Conservation (phyloP, 2,113 vertebrate genomes). For the Accipiter cooperii region DNA sequence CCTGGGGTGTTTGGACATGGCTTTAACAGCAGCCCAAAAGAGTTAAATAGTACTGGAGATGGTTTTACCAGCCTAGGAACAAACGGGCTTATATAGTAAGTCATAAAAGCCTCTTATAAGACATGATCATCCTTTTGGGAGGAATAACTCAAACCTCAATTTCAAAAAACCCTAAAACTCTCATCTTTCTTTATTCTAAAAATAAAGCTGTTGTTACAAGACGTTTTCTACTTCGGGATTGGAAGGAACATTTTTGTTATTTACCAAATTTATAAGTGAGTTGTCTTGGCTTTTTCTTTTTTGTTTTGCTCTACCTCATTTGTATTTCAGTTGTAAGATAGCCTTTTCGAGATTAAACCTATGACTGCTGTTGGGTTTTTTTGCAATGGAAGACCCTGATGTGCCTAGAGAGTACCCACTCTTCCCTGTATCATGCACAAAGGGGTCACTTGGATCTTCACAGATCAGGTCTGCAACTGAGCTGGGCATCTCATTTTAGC, state of each 20-base stretch:
- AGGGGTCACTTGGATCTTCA: not conserved
- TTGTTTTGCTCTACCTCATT: not conserved
- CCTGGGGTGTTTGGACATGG: not conserved
- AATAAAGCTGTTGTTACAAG: not conserved
- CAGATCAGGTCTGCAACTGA: fast-evolving
- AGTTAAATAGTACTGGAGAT: not conserved
- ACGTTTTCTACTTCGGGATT: not conserved
- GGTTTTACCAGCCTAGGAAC: not conserved
- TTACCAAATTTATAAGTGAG: not conserved
- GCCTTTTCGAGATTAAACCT: not conserved
- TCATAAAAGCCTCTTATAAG: not conserved
- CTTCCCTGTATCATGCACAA: fast-evolving
- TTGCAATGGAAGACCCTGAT: not conserved
- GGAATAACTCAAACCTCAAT: not conserved
- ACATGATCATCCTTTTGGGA: not conserved
- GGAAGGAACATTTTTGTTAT: not conserved
- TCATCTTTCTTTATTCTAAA: not conserved
- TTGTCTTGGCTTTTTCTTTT: not conserved
- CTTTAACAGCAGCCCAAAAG: not conserved
- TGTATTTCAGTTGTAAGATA: not conserved
- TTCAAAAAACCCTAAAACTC: not conserved
- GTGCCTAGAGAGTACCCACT: not conserved
- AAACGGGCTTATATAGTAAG: not conserved
- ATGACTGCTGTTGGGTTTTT: fast-evolving
- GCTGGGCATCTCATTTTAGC: not conserved